Base-by-base conservation (phyloP, 1,140 invertebrate genomes). In the Mycetomoellerius zeteki region DNA sequence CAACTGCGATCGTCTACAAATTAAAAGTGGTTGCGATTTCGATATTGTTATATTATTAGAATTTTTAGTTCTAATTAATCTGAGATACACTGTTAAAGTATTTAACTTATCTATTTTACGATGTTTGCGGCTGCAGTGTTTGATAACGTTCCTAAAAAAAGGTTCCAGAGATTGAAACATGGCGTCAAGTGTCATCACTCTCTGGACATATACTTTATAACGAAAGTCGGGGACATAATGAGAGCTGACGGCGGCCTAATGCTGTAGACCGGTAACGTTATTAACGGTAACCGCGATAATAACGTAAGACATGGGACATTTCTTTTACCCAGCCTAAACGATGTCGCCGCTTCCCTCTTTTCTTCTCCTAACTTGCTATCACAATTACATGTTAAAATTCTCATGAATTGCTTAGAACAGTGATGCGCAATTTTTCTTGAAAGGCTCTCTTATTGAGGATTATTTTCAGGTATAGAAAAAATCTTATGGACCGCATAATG, bases 201-300 rank as follows among this genome's bases (percentile, higher is more conserved):
- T 21, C 14, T 52, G n/a, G 3, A 16, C 19, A 33, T 60, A 37
- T 19, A 27, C 8, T 78, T 67, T 76, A 67, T 80, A 80, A 80
- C 14, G 60, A 65, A 7, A n/a, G 8, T 67, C 43, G 37, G 43
- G 7, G 37, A 47, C 12, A 64, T 65, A 65, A 78, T 3, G 77
- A 80, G 27, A 47, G 12, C 27, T 1, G 62, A 80, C 14, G 43
- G 19, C 27, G 27, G n/a, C 24, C 21, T 50, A 47, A 4, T 7
- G 58, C 19, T 24, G 12, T 65, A 78, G 64, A 27, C 47, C 16
- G n/a, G n/a, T 69, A 80, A 80, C 43, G 37, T 78, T 47, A 78
- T 78, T 78, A 78, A 78, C 62, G 77, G 62, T 69, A 67, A 67
- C 43, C 43, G 7, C 2, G 60, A 80, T 80, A 80, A 67, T 80